These are phyloP conservation scores for Rhimphoctona megacephalus DNA, from an alignment of 2,888 invertebrate genomes.

Conservation along the genomic window DNA sequence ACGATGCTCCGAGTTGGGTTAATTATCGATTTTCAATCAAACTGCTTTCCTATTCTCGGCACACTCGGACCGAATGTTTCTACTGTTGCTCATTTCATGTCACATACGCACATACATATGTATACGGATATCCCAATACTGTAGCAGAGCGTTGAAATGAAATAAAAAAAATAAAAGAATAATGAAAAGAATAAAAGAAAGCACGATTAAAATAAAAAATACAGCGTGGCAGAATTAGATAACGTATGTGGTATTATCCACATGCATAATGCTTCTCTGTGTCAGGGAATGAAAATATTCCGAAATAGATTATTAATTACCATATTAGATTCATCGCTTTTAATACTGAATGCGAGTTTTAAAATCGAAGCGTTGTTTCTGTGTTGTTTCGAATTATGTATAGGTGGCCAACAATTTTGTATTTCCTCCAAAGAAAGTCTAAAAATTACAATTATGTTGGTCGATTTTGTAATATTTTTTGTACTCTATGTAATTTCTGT, in stretches of 20 bases:
- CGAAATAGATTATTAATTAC: slow-evolving; percentile 83
- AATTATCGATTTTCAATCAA: slow-evolving; percentile 65
- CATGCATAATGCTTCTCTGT: slow-evolving; percentile 61
- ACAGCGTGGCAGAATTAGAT: slow-evolving; percentile 61
- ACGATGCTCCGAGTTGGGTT: slow-evolving; percentile 44
- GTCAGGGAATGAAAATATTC: slow-evolving; percentile 70
- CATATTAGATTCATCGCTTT: slow-evolving; percentile 70
- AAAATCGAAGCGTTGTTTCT: slow-evolving; percentile 31
- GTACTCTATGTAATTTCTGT: too few species aligned
- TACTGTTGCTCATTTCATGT: slow-evolving; percentile 19
- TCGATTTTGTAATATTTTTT: too few species aligned
- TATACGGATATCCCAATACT: background rate
- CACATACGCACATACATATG: background rate
- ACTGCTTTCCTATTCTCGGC: slow-evolving; percentile 49
- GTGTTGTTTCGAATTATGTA: slow-evolving; percentile 8
- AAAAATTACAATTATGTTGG: background rate
- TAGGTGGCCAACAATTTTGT: background rate
- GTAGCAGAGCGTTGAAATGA: slow-evolving; percentile 16
- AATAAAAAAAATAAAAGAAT: slow-evolving; percentile 29
- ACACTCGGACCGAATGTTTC: slow-evolving; percentile 45
- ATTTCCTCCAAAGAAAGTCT: background rate
- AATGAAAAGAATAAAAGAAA: slow-evolving; percentile 15
- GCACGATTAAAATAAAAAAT: slow-evolving; percentile 51
- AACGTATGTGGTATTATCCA: slow-evolving; percentile 78
- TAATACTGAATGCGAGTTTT: slow-evolving; percentile 66